Percentiles rank a stretch among this genome's conserved stretches.
Conservation (phyloP, 2,888 invertebrate genomes). For the Koerneria pararmatus region DNA sequence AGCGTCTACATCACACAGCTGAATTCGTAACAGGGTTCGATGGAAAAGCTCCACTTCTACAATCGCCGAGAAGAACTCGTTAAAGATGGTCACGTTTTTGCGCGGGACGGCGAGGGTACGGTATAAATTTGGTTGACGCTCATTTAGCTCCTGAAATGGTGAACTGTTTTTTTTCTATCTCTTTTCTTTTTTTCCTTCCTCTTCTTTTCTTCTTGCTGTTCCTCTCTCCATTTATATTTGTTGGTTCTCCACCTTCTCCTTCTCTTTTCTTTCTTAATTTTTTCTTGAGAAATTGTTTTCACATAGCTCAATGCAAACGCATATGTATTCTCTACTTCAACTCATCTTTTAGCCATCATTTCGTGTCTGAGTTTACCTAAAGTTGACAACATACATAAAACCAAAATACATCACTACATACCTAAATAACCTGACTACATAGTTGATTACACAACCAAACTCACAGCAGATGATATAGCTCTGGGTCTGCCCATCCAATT, state of each 20-base stretch:
- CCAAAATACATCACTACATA: too few species aligned
- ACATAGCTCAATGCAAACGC: neutral
- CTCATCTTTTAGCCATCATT: too few species aligned
- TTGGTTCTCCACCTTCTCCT: too few species aligned
- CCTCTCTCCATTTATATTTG: too few species aligned
- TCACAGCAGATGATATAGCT: slow-evolving; percentile 3
- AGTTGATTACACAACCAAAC: neutral
- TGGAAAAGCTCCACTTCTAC: slow-evolving; percentile 11
- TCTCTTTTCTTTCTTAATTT: too few species aligned
- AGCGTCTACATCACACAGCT: slow-evolving; percentile 14
- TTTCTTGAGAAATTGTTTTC: neutral
- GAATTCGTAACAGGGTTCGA: slow-evolving; percentile 12
- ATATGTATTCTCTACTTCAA: neutral
- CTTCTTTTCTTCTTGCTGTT: too few species aligned
- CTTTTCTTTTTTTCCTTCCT: too few species aligned
- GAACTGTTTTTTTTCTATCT: too few species aligned
- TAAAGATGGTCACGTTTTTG: slow-evolving; percentile 16
- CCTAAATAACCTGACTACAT: too few species aligned
- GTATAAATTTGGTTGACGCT: neutral
- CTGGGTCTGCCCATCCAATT: slow-evolving; percentile 18
- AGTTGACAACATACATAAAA: too few species aligned
- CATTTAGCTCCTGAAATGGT: slow-evolving; percentile 9
- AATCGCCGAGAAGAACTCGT: slow-evolving; percentile 17
- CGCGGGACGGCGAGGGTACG: slow-evolving; percentile 11
- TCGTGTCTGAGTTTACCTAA: too few species aligned